Conservation (phyloP, 2,888 invertebrate species). For the Stenodera caucasica region DNA sequence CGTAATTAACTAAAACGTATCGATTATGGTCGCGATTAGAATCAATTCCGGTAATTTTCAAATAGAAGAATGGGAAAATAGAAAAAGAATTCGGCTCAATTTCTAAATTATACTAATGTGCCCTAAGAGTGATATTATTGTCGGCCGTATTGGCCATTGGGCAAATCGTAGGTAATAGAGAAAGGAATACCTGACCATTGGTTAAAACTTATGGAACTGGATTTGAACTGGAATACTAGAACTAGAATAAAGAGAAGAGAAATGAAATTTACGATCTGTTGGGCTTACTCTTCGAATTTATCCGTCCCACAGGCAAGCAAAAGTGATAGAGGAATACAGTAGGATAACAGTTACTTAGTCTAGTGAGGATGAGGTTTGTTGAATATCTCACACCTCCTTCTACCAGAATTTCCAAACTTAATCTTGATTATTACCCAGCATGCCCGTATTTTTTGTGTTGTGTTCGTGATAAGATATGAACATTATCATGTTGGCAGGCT, state of each 20-base stretch:
- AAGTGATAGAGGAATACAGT: slow-evolving; percentile 1
- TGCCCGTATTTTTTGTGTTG: slow-evolving; percentile 42
- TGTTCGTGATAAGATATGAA: slow-evolving; percentile 38
- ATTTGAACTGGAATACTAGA: slow-evolving; percentile 41
- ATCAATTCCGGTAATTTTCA: neutral
- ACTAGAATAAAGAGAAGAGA: slow-evolving; percentile 32
- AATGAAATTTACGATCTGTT: slow-evolving; percentile 50
- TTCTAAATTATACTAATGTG: slow-evolving; percentile 35
- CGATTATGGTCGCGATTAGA: neutral
- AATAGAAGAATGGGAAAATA: neutral
- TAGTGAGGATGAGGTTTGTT: too few species aligned
- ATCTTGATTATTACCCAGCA: slow-evolving; percentile 51
- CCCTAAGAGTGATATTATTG: slow-evolving; percentile 37
- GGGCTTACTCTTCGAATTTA: slow-evolving; percentile 50
- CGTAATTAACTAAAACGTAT: too few species aligned
- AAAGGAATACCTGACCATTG: slow-evolving; percentile 34
- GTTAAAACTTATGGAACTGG: slow-evolving; percentile 46
- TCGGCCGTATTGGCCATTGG: slow-evolving; percentile 5
- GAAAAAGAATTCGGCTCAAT: neutral
- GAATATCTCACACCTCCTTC: neutral
- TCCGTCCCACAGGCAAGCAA: slow-evolving; percentile 39
- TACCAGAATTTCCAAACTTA: slow-evolving; percentile 44
- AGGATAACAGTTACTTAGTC: neutral
- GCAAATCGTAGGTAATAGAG: slow-evolving; percentile 11
- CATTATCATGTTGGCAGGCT: slow-evolving; percentile 37